phyloP scores from a whole-genome alignment of 2,797 vertebrate species.

The Anguilla pacifica region DNA sequence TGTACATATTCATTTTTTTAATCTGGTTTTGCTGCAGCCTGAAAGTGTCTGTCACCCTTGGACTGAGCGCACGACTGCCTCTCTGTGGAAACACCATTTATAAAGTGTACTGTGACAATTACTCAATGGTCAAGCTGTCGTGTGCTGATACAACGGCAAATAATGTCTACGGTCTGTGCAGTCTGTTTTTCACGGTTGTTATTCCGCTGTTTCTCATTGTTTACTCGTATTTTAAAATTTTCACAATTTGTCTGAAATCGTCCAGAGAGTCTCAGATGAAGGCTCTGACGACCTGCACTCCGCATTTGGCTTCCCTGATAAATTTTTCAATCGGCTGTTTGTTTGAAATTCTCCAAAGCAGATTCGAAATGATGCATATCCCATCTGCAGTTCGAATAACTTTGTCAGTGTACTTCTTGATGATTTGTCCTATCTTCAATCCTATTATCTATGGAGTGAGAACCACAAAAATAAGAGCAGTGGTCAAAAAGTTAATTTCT shows the following conservation, averaged over 20 bases:
- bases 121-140: slow-evolving; percentile 61
- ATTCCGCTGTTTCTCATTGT: slow-evolving; percentile 49
- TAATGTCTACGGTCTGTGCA: slow-evolving; percentile 48
- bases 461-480: slow-evolving; percentile 45
- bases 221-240: slow-evolving; percentile 59
- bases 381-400: slow-evolving; percentile 40
- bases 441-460: slow-evolving; percentile 62
- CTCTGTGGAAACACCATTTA: slow-evolving; percentile 54
- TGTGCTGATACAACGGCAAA: slow-evolving; percentile 43
- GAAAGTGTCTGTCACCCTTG: slow-evolving; percentile 14
- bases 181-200: slow-evolving; percentile 29
- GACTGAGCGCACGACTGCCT: slow-evolving; percentile 47
- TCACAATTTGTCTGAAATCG: slow-evolving; percentile 50
- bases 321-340: slow-evolving; percentile 51
- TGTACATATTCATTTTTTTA: neutral
- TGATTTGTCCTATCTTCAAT: slow-evolving; percentile 54
- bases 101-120: slow-evolving; percentile 66
- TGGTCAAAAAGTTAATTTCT: slow-evolving; percentile 3
- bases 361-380: slow-evolving; percentile 54
- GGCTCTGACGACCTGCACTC: slow-evolving; percentile 58
- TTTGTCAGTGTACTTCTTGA: slow-evolving; percentile 57
- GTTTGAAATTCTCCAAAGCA: slow-evolving; percentile 56
- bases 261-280: slow-evolving; percentile 43
- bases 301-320: slow-evolving; percentile 57
- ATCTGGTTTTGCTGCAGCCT: slow-evolving; percentile 19